Base-by-base conservation (phyloP, 2,797 vertebrate species). In the Euthynnus affinis region DNA sequence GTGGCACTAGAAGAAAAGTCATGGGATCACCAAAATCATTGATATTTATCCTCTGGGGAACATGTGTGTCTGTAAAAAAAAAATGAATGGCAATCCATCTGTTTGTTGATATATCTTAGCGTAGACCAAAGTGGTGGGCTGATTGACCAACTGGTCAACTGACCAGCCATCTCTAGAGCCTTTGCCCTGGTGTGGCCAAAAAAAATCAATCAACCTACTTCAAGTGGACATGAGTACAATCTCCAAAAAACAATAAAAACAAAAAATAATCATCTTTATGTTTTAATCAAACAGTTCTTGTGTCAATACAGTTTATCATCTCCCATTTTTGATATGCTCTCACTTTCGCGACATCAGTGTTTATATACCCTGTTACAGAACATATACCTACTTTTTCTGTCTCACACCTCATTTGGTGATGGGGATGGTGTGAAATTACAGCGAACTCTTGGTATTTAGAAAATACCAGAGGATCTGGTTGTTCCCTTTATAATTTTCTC, bases 371-470 rank as follows among this genome's bases (percentile, higher is more conserved):
- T 23, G 1, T 25, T 69, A 55, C 49, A 6, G 29, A 32, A 32
- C 29, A 32, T 25, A 7, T 49, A 59, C 57, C 70, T 59, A 20
- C 40, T 72, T 68, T 65, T 13, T 58, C 63, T 68, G 9, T 6
- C 37, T 84, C 46, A 62, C 75, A 63, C 58, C 70, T 89, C 87
- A 87, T 91, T 90, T 84, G 70, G 46, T 34, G 9, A 71, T 37
- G 61, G 56, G 48, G 58, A 67, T 22, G 58, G 74, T 84, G 79
- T 83, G 83, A 91, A 93, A 92, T 94, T 79, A 81, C 27, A 1
- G 2, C 74, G 90, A 93, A 90, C 91, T 89, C 46, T 88, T 92
- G 92, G 79, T 86, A 91, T 93, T 91, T 89, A 61, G 82, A 83
- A 87, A 89, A 90, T 82, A 89, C 60, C 87, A 82, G 46, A 59